Base-by-base conservation (phyloP, 1,140 invertebrate species). In the Dufourea novaeangliae region DNA sequence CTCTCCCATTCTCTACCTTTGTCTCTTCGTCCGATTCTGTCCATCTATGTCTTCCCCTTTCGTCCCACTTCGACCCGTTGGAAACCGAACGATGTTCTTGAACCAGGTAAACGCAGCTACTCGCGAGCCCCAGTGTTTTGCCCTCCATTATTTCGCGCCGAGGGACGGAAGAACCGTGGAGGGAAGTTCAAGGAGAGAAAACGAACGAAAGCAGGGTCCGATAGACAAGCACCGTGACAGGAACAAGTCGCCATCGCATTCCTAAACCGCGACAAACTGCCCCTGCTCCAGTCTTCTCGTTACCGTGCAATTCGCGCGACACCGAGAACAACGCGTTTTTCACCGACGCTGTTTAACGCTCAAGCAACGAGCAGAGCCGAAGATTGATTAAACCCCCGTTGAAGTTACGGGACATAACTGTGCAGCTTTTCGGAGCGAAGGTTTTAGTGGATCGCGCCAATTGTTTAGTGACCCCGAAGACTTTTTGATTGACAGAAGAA, bases 51-150 rank as follows among this genome's bases (percentile, higher is more conserved):
- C 34, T 5, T 20, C 10, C 5, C n/a, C 6, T 46, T 20, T 46
- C 44, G n/a, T n/a, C 3, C n/a, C 44, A 2, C 44, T 20, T 20
- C n/a, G 4, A 56, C 46, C 14, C 14, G 27, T n/a, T 34, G n/a
- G 27, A 63, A 59, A 50, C 22, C 34, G 74, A 78, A 70, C 37
- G 57, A 78, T 37, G 68, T 44, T 46, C 52, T 54, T 69, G 64
- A 44, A 64, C 29, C 52, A 82, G 68, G 80, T 46, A 34, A 82
- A 78, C 32, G 50, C 44, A 25, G 41, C 72, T 50, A 73, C 66
- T 44, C 25, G 37, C 52, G n/a, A n/a, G n/a, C n/a, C n/a, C n/a
- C n/a, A 37, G 27, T 22, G 54, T 39, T n/a, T 68, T 59, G 11
- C 50, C 39, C 10, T 7, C 27, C 17, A 37, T 63, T 61, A 66